A percentile compares a stretch with the other conserved stretches of the same genome.
Evolutionary conservation across 2,888 invertebrate genomes (phyloP).

Genomic region (Meteorus colon): DNA sequence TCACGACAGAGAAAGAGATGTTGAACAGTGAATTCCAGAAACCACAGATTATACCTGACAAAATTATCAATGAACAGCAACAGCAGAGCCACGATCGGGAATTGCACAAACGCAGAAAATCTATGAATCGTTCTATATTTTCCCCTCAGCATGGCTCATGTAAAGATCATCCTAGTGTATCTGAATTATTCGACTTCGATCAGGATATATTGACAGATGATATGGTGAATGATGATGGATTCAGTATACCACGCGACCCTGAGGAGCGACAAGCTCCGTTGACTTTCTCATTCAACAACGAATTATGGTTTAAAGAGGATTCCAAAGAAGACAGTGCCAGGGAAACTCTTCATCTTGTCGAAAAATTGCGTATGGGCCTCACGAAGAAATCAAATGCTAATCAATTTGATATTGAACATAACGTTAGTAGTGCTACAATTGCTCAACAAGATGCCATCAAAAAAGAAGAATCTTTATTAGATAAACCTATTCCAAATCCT

Average conservation of each 20-base stretch:
- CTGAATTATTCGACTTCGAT: conserved; percentile 80
- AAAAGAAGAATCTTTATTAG: conserved; percentile 56
- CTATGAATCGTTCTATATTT: conserved; percentile 79
- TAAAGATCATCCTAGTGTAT: conserved; percentile 74
- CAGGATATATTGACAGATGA: conserved; percentile 78
- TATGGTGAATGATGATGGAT: conserved; percentile 78
- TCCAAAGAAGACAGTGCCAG: conserved; percentile 88
- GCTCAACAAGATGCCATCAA: conserved; percentile 62
- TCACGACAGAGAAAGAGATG: conserved; percentile 12
- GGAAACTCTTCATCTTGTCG: conserved; percentile 88
- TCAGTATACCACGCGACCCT: conserved; percentile 78
- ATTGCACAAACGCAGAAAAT: conserved; percentile 64
- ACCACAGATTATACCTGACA: conserved; percentile 31
- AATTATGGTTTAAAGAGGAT: conserved; percentile 83
- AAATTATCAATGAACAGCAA: conserved; percentile 24
- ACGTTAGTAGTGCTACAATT: conserved; percentile 55
- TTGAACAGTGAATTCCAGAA: conserved; percentile 41
- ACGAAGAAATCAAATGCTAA: conserved; percentile 79
- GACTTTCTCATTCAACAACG: conserved; percentile 79
- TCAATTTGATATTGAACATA: conserved; percentile 74
- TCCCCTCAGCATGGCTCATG: conserved; percentile 80
- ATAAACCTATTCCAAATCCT: conserved; percentile 36
- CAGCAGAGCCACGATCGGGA: conserved; percentile 57
- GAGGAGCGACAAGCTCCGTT: conserved; percentile 78
- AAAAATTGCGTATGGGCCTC: conserved; percentile 85